These are phyloP conservation scores for Amblyteles armatorius DNA, from an alignment of 2,888 invertebrate genomes.

Conservation along the genomic window DNA sequence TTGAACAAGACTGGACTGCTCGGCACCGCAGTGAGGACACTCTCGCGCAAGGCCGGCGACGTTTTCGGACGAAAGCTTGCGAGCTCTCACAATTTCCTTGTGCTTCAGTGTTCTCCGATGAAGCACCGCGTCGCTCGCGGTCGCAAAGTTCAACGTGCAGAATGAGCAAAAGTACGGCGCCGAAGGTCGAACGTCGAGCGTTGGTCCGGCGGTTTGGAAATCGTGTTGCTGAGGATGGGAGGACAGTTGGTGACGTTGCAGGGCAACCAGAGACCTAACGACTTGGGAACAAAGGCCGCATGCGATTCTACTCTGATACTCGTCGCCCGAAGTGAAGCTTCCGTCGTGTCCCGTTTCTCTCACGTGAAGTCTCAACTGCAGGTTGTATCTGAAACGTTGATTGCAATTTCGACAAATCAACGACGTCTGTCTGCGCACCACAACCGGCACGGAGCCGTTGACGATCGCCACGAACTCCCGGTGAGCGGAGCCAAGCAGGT, in stretches of 20 bases:
- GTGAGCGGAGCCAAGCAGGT: constrained; percentile 89
- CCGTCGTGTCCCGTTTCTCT: constrained; percentile 85
- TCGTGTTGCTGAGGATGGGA: constrained; percentile 86
- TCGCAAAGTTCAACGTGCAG: constrained; percentile 88
- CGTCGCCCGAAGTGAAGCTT: constrained; percentile 87
- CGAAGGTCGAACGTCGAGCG: constrained; percentile 38
- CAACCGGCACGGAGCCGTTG: constrained; percentile 92
- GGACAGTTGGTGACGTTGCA: constrained; percentile 89
- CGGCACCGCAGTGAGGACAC: constrained; percentile 88
- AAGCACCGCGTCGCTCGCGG: constrained; percentile 87
- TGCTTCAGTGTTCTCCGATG: constrained; percentile 90
- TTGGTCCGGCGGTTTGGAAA: constrained; percentile 46
- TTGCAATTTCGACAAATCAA: constrained; percentile 89
- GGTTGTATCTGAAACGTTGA: constrained; percentile 90
- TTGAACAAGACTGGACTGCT: constrained; percentile 86
- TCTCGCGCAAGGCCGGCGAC: constrained; percentile 82
- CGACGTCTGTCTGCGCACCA: constrained; percentile 89
- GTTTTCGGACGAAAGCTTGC: constrained; percentile 72
- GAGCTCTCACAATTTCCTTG: constrained; percentile 86
- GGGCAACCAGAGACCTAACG: constrained; percentile 87
- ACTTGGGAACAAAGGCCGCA: constrained; percentile 88
- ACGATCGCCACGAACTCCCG: constrained; percentile 91
- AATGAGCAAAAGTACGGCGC: constrained; percentile 88
- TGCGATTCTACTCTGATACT: constrained; percentile 88
- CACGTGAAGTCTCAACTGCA: constrained; percentile 89